Evolutionary conservation across 2,888 invertebrate species (phyloP), one percentile per base, ranked within the genome.

Genomic region (Xylota sylvarum): DNA sequence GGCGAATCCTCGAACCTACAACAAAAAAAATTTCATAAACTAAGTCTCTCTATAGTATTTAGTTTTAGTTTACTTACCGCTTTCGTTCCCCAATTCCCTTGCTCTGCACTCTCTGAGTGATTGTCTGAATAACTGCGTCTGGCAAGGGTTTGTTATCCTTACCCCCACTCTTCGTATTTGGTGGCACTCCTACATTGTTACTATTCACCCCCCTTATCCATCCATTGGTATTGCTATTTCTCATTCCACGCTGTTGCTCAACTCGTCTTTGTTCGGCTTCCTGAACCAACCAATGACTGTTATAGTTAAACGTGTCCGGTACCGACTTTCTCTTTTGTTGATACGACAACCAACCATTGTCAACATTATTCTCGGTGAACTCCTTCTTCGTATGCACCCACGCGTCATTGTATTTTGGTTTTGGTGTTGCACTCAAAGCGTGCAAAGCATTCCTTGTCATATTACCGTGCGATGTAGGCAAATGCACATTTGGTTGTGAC

Each of bases 271-370:
- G 96, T 91, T 98, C 98, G 0, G 98, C 98, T 92, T 98, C 98
- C 95, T 98, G 94, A 91, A 97, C 95, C n/a, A 98, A 94, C 98
- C 98, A 98, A 91, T 98, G 98, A 89, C 97, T 97, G 89, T 94
- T 95, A 90, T 96, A 96, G 90, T 95, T 95, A 89, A 94, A 95
- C 89, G 94, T 94, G 19, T 93, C 92, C 0, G 95, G 94, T 89
- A 95, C 93, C 4, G 93, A 93, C 88, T 94, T 95, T 76, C 94
- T 94, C 89, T 95, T 94, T 56, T 95, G 94, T 90, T 95, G 96
- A 89, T 96, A 94, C 95, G 97, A 96, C 82, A 96, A 62, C 91
- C 92, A 92, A n/a, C 90, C 91, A 70, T 90, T 92, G 55, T 89
- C 88, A 23, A 90, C 64, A 82, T 90, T 89, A 7, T 89, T 88